Conservation (phyloP, 2,888 invertebrate genomes). For the Cosmorhoe ocellata region DNA sequence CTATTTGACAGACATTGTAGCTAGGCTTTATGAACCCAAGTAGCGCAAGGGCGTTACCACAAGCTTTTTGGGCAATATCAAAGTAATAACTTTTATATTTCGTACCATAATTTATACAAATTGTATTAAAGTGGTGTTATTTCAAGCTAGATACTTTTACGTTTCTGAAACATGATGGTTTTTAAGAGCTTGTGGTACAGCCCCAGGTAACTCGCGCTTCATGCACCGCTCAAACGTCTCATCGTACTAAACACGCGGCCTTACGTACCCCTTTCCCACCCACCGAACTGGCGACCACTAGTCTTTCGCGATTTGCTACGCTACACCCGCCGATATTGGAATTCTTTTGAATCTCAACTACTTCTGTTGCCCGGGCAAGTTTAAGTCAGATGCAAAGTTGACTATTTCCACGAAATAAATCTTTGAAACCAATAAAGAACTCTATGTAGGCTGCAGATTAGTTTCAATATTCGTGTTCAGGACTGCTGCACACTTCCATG, state of each 20-base stretch:
- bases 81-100: too few species aligned
- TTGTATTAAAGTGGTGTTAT: too few species aligned
- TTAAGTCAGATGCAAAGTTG: constrained; percentile 63
- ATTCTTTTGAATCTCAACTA: constrained; percentile 77
- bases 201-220: background rate
- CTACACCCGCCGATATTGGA: constrained; percentile 67
- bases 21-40: too few species aligned
- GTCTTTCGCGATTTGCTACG: constrained; percentile 50
- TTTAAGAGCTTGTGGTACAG: too few species aligned
- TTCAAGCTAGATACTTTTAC: too few species aligned
- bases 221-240: constrained; percentile 5
- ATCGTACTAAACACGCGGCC: constrained; percentile 16
- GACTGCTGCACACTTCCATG: too few species aligned
- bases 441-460: too few species aligned
- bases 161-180: too few species aligned
- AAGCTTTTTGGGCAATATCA: too few species aligned
- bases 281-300: constrained; percentile 37
- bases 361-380: constrained; percentile 57
- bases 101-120: too few species aligned
- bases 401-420: constrained; percentile 52
- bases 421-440: constrained; percentile 13
- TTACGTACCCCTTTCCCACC: constrained; percentile 28
- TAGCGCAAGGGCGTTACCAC: too few species aligned
- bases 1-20: background rate
- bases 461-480: too few species aligned